phyloP scores from a whole-genome alignment of 2,797 vertebrate genomes.

The Rhinichthys osculus region DNA sequence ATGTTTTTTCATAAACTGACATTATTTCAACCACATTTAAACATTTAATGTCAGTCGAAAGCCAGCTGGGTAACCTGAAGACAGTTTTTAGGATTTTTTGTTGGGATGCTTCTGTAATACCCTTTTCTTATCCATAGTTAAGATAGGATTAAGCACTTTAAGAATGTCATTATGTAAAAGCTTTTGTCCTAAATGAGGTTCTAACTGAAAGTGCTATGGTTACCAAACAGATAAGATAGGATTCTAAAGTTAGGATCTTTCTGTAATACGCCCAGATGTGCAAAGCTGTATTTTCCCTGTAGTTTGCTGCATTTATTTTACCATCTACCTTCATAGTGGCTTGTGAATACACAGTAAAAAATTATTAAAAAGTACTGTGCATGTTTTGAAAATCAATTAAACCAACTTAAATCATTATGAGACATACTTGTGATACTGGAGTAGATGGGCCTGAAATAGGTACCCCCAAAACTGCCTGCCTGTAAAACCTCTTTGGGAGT shows the following conservation, averaged over 20 bases:
- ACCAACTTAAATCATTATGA: neutral
- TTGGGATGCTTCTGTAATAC: no score
- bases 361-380: neutral
- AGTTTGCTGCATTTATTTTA: neutral
- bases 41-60: no score
- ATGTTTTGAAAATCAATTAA: neutral
- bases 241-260: neutral
- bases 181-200: neutral
- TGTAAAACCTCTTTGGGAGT: slow-evolving; percentile 51
- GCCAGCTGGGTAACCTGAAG: no score
- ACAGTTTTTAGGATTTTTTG: no score
- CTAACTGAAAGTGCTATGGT: neutral
- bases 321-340: neutral
- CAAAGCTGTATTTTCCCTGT: neutral
- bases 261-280: neutral
- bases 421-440: slow-evolving; percentile 61
- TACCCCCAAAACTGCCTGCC: slow-evolving; percentile 63
- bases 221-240: neutral
- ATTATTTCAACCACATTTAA: no score
- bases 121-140: no score
- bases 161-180: no score
- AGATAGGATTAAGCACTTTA: no score
- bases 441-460: slow-evolving; percentile 63
- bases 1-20: no score
- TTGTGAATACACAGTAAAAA: neutral